Base-by-base conservation (phyloP, 53 echinoderm and acorn worm species). In the Patiria pectinifera region DNA sequence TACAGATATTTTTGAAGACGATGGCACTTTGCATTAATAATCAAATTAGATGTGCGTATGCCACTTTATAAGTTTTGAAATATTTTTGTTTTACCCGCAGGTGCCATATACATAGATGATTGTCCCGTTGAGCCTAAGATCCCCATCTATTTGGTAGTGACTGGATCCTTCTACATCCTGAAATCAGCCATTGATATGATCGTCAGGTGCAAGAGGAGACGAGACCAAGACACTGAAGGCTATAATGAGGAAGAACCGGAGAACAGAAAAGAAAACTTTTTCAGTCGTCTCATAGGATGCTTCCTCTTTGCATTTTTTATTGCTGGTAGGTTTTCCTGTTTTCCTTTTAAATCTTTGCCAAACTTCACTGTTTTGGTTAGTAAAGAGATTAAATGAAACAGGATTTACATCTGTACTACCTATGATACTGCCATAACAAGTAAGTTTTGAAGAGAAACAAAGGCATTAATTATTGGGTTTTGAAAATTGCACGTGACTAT, bases 251-350 rank as follows among this genome's bases (percentile, higher is more conserved):
- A 94, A 10, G 53, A 86, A 2, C 45, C 85, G 1, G 95, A 69
- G 59, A 89, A 91, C 71, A 94, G 62, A 26, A 89, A 92, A 72
- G 71, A 89, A n/a, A 94, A 96, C 59, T 16, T 76, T 19, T 86
- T 83, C 63, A 96, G 96, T 70, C 91, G 94, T 53, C 87, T 93
- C 71, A 77, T 96, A 49, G 96, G 96, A 9, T 94, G 94, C 45
- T 94, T 94, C 69, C 69, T 95, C 7, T 92, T 95, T 78, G 95
- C 58, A 13, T 95, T 95, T 85, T 95, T 95, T 77, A 95, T 95
- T 45, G 95, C 93, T 83, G 95, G 95, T 95, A 62, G 87, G 92
- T 74, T 23, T 74, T 21, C 19, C 10, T 10, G 24, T 9, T 74
- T 74, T 74, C 8, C 8, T 53, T 74, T 74, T 2, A 66, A 66